Base-by-base conservation (phyloP, 30 jellyfish, hydroid and myxozoan species). In the Catostylus mosaicus region DNA sequence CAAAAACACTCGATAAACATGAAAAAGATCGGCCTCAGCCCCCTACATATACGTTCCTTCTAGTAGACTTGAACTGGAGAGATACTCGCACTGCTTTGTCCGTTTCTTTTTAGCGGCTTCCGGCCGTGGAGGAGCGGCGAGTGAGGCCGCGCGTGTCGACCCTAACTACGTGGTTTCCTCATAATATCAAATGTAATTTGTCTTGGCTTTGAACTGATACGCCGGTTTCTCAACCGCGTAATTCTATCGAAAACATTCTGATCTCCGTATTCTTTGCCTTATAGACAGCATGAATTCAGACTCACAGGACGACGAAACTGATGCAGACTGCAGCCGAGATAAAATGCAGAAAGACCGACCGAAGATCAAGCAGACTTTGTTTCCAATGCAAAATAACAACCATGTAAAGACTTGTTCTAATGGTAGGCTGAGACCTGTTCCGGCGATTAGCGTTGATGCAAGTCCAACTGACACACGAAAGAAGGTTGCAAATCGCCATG, bases 401-500 rank as follows among this genome's bases (percentile, higher is more conserved):
- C 37, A 20, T 59, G 52, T 27, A 1, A 6, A 30, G 40, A 33
- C 73, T 6, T 40, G 57, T 26, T 22, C 57, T 57, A 47, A 29
- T 14, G 84, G 59, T 32, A 59, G 60, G 24, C 48, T 24, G 4
- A 14, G 70, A 31, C 57, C 48, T 22, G 60, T 8, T 36, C 48
- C 48, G 24, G 73, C 36, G 22, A 45, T 35, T 14, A 24, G 26
- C 62, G 32, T 32, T 32, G 35, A 51, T 30, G 24, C 76, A 34
- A 9, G 47, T 1, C 38, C 71, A 12, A 26, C 10, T 3, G 32
- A 59, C 24, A 24, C 12, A 9, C n/a, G 71, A 18, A 64, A 18
- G 61, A 75, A 67, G 54, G 59, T 19, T 31, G 75, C 48, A 1
- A 57, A 31, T 29, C 77, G 87, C 69, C 87, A 75, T 54, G 87